Conservation (phyloP, 2,888 invertebrate species). For the Agrochola lota region DNA sequence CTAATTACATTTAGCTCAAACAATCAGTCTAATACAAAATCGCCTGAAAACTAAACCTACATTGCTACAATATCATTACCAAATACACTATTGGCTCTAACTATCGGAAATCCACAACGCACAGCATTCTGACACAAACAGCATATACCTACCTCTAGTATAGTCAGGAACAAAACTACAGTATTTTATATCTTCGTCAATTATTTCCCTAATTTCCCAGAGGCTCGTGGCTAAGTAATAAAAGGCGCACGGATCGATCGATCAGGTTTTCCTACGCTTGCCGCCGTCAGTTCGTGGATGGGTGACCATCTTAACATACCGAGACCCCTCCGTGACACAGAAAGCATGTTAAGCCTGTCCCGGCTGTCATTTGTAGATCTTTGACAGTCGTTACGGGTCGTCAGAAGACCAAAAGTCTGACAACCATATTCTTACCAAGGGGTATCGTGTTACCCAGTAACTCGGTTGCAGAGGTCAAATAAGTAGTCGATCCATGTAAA, state of each 20-base stretch:
- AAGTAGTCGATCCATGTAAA: too few relatives aligned
- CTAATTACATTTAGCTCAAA: slow-evolving; percentile 1
- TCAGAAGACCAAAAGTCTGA: too few relatives aligned
- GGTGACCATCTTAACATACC: neutral
- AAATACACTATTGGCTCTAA: slow-evolving; percentile 17
- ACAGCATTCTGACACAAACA: slow-evolving; percentile 27
- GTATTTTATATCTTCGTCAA: neutral
- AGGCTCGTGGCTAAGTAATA: neutral
- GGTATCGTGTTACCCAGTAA: too few relatives aligned
- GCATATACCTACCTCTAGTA: neutral
- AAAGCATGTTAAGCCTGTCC: too few relatives aligned
- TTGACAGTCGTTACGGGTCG: too few relatives aligned
- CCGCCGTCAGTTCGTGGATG: neutral
- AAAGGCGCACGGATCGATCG: neutral
- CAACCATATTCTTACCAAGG: too few relatives aligned
- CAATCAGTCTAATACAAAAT: neutral
- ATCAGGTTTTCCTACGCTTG: too few relatives aligned
- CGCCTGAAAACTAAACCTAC: slow-evolving; percentile 3
- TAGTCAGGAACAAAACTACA: neutral
- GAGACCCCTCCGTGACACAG: neutral
- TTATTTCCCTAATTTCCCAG: neutral
- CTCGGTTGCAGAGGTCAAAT: too few relatives aligned
- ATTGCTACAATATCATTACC: slow-evolving; percentile 13
- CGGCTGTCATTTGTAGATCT: too few relatives aligned
- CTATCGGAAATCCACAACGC: slow-evolving; percentile 35